A percentile compares a stretch with the other conserved stretches of the same genome.
Conservation (phyloP, 2,888 invertebrate genomes). For the Pheosia gnoma region DNA sequence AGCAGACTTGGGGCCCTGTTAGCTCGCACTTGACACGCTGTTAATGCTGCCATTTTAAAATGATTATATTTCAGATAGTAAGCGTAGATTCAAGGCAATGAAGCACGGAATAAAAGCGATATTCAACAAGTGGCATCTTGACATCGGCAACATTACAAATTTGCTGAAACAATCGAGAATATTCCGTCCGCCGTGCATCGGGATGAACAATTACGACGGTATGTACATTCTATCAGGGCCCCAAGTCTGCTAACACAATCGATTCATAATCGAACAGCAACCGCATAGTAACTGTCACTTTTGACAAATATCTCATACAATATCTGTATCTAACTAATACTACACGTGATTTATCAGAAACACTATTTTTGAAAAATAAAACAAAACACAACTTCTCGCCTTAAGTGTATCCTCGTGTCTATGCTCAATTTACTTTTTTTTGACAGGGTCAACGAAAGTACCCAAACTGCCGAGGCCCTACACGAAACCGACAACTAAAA, state of each 20-base stretch:
- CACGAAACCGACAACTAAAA: slow-evolving; percentile 21
- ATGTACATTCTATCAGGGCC: not conserved
- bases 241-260: too few relatives aligned
- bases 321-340: too few relatives aligned
- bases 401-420: too few relatives aligned
- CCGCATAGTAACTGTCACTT: too few relatives aligned
- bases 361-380: too few relatives aligned
- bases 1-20: too few relatives aligned
- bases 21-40: too few relatives aligned
- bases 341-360: too few relatives aligned
- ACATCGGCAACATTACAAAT: slow-evolving; percentile 39
- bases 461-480: slow-evolving; percentile 9
- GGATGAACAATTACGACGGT: not conserved
- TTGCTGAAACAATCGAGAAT: slow-evolving; percentile 53
- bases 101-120: slow-evolving; percentile 41
- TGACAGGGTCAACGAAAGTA: slow-evolving; percentile 35
- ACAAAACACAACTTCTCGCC: too few relatives aligned
- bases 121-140: slow-evolving; percentile 54
- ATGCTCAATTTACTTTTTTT: not conserved
- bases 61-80: slow-evolving; percentile 25
- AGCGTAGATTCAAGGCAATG: slow-evolving; percentile 37
- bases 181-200: slow-evolving; percentile 61
- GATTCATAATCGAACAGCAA: too few relatives aligned
- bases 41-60: too few relatives aligned
- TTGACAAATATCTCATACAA: too few relatives aligned